Base-by-base conservation (phyloP, 2,888 invertebrate genomes). In the Brassicogethes aeneus region DNA sequence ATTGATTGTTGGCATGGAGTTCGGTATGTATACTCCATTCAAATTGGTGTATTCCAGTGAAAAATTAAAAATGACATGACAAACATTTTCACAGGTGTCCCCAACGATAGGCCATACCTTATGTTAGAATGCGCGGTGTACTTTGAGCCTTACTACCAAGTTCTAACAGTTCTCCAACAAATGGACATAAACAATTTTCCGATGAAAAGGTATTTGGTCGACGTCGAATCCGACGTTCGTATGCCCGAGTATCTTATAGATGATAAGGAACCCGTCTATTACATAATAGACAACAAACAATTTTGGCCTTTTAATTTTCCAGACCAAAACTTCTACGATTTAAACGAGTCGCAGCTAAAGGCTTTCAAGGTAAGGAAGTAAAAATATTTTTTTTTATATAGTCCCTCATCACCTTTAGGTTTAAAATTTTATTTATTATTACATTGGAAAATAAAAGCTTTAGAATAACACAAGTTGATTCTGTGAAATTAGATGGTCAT, bases 111-210 rank as follows among this genome's bases (percentile, higher is more conserved):
- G 16, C 13, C 14, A n/a, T 76, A 74, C 44, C 55, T 77, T 0
- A 84, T 89, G 83, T 74, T 85, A 2, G 87, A 89, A 61, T 81
- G 85, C 38, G 79, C 78, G 37, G 79, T 84, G 0, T 91, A 82
- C 62, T 88, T 89, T 59, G 89, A 89, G 57, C 85, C 89, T 0
- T 90, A 89, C 59, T 73, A 80, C 46, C 79, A 83, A 56, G 84
- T 87, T 0, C 68, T 87, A 38, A 74, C 72, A 48, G 84, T 80
- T 10, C 61, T 91, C 16, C 76, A 83, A 57, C 66, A 65, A 1
- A 74, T 81, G 38, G 64, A 67, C 32, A 55, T 69, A 15, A 66
- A 73, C 3, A 69, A 72, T 23, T 74, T 88, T 53, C 85, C 86
- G 0, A 78, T 89, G 77, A 70, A 72, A 36, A 72, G 73, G 43